Base-by-base conservation (phyloP, 2,888 invertebrate genomes). In the Fragum whitleyi region DNA sequence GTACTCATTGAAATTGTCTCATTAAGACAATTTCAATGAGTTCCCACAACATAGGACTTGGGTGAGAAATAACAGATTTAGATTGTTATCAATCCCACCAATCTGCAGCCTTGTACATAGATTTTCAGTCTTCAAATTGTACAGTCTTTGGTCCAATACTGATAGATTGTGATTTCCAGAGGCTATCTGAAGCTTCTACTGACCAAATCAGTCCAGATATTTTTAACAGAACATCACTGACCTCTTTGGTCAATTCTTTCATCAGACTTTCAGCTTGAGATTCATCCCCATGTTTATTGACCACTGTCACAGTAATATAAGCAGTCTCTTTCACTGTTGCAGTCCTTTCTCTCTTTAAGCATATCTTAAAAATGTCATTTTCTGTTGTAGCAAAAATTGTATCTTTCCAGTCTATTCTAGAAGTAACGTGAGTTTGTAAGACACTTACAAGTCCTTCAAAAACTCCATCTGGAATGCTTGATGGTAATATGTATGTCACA, bases 351-450 rank as follows among this genome's bases (percentile, higher is more conserved):
- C 51, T 26, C 36, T 78, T 72, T 42, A 83, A 79, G 19, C 81
- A 67, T 29, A 91, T 75, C 55, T 88, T 85, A 62, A 90, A 73
- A 68, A 86, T 87, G 70, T 88, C 86, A 7, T 82, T 85, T 29
- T 89, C 87, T 26, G 89, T 82, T 23, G 87, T 89, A 11, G 89
- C 92, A 68, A 85, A 90, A 6, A 92, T 81, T n/a, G 88, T 83
- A 70, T 92, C 86, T 61, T 86, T 81, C 92, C 92, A 92, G 88
- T 93, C 93, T 23, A 90, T 84, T 73, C 93, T 81, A 1, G 86
- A 81, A 14, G 87, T 57, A 0, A 92, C 89, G 39, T 87, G 81
- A 28, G 89, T 88, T 73, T 93, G 93, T 51, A 92, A 74, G 28
- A 86, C 71, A n/a, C 88, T 81, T 6, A 72, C 67, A 23, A 89